Base-by-base conservation (phyloP, 2,113 vertebrate genomes). In the Alethe castanea region DNA sequence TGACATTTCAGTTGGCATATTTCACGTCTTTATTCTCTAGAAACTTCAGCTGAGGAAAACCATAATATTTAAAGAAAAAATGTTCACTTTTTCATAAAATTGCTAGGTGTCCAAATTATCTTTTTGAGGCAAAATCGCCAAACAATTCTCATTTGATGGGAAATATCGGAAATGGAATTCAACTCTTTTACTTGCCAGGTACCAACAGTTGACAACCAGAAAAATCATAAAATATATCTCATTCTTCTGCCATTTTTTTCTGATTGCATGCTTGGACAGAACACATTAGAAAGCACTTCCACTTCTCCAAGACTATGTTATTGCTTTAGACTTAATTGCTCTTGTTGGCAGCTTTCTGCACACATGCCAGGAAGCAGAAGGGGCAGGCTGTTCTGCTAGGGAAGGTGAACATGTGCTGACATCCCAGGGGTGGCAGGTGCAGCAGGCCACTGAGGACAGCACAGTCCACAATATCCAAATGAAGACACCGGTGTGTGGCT, bases 1-100 rank as follows among this genome's bases (percentile, higher is more conserved):
- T 91, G 79, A 93, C 45, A 86, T 96, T 97, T 94, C 53, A 35
- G 18, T 48, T 64, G 67, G 54, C 18, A 36, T 92, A 90, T 77
- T 88, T 71, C 23, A 28, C 59, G 11, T 90, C 29, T 69, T 42
- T 50, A 61, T 14, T 18, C 56, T 69, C 66, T 48, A 80, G 60
- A 94, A 94, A 19, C 14, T 66, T 92, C 12, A 19, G 8, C 6
- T 38, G 19, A 60, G 22, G 9, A 73, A 89, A 89, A 72, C 8
- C 5, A 2, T 5, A 52, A 24, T 52, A 38, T 61, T 71, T 66
- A 72, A 89, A 60, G 23, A 35, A 87, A 93, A 72, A 4, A 1
- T 2, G 4, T 20, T 29, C 5, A 19, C 0, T 31, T 29, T 90
- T 78, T 26, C 3, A 31, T 40, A 8, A 47, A 70, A 28, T 38